Percentiles rank a stretch among this genome's conserved stretches.
phyloP scores from a whole-genome alignment of 2,797 vertebrate genomes.

The Eidolon dupreanum region DNA sequence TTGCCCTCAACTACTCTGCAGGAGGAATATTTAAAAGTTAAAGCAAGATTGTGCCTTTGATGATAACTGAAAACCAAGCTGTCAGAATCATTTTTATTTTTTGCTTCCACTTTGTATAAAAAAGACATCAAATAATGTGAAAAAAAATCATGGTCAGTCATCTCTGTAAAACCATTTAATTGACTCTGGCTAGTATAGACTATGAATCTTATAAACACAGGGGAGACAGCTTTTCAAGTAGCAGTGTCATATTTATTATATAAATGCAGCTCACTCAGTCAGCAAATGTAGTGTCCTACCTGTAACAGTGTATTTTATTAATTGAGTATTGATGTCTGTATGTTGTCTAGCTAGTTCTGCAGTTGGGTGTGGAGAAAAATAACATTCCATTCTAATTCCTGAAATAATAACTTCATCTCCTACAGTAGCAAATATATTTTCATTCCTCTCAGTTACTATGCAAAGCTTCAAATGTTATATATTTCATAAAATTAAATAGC shows the following conservation, averaged over 20 bases:
- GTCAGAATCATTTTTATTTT: conserved; percentile 38
- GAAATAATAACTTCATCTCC: conserved; percentile 57
- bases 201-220: conserved; percentile 51
- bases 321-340: conserved; percentile 39
- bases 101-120: conserved; percentile 31
- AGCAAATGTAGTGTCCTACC: not conserved
- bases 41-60: conserved; percentile 37
- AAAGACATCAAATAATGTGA: conserved; percentile 52
- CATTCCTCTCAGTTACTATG: conserved; percentile 48
- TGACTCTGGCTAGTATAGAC: conserved; percentile 42
- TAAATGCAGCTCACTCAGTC: conserved; percentile 29
- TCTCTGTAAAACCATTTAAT: conserved; percentile 55
- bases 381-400: conserved; percentile 56
- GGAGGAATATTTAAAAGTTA: conserved; percentile 40
- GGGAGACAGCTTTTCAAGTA: conserved; percentile 54
- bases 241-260: conserved; percentile 34
- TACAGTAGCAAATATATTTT: conserved; percentile 52
- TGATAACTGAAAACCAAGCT: conserved; percentile 45
- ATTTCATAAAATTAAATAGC: conserved; percentile 62
- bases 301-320: conserved; percentile 27
- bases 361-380: conserved; percentile 29
- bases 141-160: conserved; percentile 47
- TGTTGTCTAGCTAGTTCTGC: not conserved
- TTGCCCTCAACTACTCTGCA: not conserved
- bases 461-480: conserved; percentile 43